Conservation (phyloP, 2,113 vertebrate genomes). For the Balaenoptera acutorostrata region DNA sequence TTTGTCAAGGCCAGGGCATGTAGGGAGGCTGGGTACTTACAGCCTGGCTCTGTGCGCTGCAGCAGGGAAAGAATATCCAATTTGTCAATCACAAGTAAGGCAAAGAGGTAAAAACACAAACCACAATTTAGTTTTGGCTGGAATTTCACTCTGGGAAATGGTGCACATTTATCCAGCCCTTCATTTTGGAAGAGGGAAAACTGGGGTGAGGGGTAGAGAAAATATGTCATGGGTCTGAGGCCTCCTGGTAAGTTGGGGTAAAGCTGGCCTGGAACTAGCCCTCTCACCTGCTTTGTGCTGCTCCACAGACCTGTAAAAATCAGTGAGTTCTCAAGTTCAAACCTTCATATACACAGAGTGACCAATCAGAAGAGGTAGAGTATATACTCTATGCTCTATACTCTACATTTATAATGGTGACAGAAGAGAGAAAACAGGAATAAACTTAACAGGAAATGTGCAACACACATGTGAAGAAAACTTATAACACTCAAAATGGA, state of each 20-base stretch:
- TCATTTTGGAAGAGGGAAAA: background rate
- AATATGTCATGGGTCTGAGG: background rate
- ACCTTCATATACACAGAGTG: background rate
- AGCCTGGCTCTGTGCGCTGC: background rate
- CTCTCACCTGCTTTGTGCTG: background rate
- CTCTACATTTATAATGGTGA: background rate
- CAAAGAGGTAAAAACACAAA: slow-evolving; percentile 2
- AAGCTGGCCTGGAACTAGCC: background rate
- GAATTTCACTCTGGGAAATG: background rate
- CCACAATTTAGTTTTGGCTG: background rate
- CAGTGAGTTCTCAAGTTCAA: background rate
- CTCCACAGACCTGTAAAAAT: background rate
- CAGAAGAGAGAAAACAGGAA: background rate
- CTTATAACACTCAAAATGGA: background rate
- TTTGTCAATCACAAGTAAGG: background rate
- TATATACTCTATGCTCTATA: too few species aligned
- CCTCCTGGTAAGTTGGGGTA: background rate
- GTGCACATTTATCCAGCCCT: background rate
- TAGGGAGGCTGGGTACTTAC: background rate
- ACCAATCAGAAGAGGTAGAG: background rate
- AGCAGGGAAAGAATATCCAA: background rate
- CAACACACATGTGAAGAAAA: background rate
- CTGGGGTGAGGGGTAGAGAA: background rate
- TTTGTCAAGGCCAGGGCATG: background rate
- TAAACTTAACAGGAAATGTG: background rate